These are phyloP conservation scores for Gymnorhina tibicen DNA, from an alignment of 2,113 vertebrate genomes.

Conservation along the genomic window DNA sequence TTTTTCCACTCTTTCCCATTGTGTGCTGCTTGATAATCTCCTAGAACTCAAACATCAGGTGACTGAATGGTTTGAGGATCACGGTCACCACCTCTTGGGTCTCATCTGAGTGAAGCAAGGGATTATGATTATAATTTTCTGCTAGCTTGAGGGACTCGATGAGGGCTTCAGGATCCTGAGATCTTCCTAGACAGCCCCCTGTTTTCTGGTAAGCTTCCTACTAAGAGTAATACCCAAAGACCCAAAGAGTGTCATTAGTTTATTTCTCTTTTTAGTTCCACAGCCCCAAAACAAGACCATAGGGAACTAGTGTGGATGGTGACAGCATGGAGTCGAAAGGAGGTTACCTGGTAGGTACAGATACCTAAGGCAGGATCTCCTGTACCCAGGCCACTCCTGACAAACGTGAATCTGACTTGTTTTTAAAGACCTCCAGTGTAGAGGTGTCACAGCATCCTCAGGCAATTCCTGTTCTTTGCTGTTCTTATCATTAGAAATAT, in stretches of 20 bases:
- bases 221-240: background rate
- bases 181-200: background rate
- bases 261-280: background rate
- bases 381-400: background rate
- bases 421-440: background rate
- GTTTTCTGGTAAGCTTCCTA: background rate
- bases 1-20: background rate
- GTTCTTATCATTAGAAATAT: slow-evolving; percentile 32
- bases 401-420: background rate
- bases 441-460: background rate
- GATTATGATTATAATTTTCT: background rate
- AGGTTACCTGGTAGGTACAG: background rate
- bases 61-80: background rate
- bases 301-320: background rate
- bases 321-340: background rate
- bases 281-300: background rate
- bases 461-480: slow-evolving; percentile 41
- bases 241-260: background rate
- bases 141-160: background rate
- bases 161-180: background rate
- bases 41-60: background rate
- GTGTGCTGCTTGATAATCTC: background rate
- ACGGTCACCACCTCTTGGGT: background rate
- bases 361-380: background rate
- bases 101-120: background rate